Evolutionary conservation across 2,888 invertebrate species (phyloP), one percentile per base, ranked within the genome.

Genomic region (Cyclophora punctaria): DNA sequence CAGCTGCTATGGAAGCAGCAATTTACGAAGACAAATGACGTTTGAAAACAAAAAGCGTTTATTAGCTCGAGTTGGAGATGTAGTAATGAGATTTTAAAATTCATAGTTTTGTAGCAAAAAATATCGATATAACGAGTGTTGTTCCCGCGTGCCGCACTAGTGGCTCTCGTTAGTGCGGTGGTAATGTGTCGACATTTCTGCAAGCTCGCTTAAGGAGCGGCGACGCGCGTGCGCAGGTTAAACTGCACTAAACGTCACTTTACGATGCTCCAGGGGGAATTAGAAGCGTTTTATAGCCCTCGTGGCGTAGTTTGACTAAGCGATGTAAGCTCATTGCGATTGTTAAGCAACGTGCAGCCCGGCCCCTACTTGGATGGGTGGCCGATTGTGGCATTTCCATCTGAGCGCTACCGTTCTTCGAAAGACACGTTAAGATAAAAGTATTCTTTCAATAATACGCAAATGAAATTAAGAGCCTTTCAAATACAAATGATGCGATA

Each of bases 181-280:
- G 70, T 69, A 72, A 77, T 73, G 74, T 74, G 77, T 74, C 73
- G 73, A 75, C 76, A 73, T 73, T 67, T 66, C 70, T 73, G 76
- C 74, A 73, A 63, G 68, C 69, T 53, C 64, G 60, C 65, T 60
- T 55, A 59, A 62, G 58, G 60, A 50, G 53, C 48, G 50, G 50
- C 48, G 54, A 57, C 53, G 53, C 55, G 48, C 34, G 44, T 34
- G 57, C 54, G 59, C 60, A 57, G 59, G 64, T 58, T 60, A 59
- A 61, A 62, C 59, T 57, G 55, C 55, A 61, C 64, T 54, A 56
- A 53, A 55, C 50, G 54, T 44, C 55, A 52, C 60, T 70, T 73
- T 71, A 69, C 60, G 64, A 72, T 67, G 71, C 47, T 42, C 67
- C 60, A 63, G 63, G 64, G 62, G 65, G 68, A 67, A 70, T 71